phyloP scores from a whole-genome alignment of 2,888 invertebrate species.

The Erebia epiphron region DNA sequence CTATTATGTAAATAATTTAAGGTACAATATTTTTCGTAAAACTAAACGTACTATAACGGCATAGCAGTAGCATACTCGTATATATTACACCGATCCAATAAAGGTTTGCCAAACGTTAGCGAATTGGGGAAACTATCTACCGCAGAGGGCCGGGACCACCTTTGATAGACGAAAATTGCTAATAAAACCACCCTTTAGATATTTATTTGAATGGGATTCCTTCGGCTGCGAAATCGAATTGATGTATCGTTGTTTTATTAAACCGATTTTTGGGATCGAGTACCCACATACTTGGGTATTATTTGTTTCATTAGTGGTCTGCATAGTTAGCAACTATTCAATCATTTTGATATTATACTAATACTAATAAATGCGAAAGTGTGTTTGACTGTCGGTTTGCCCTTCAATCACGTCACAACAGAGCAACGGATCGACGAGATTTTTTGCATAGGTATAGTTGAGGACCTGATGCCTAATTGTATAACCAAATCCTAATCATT shows the following conservation, averaged over 20 bases:
- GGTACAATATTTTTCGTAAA: no score
- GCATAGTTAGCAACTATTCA: not conserved
- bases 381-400: no score
- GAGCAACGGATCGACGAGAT: no score
- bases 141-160: conserved; percentile 10
- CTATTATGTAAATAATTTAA: no score
- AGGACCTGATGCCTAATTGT: no score
- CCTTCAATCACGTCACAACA: no score
- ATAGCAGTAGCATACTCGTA: no score
- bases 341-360: no score
- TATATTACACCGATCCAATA: not conserved
- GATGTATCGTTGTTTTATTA: conserved; percentile 16
- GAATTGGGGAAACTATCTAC: conserved; percentile 19
- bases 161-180: conserved; percentile 28
- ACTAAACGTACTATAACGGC: no score
- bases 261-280: conserved; percentile 2
- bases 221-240: conserved; percentile 22
- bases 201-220: conserved; percentile 23
- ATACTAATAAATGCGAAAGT: no score
- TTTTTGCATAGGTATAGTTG: no score
- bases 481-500: no score
- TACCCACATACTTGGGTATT: not conserved
- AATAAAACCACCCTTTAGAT: conserved; percentile 29
- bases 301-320: not conserved
- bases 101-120: conserved; percentile 16